Evolutionary conservation across 2,888 invertebrate species (phyloP), one percentile per base, ranked within the genome.

Genomic region (Drosophila histrio): DNA sequence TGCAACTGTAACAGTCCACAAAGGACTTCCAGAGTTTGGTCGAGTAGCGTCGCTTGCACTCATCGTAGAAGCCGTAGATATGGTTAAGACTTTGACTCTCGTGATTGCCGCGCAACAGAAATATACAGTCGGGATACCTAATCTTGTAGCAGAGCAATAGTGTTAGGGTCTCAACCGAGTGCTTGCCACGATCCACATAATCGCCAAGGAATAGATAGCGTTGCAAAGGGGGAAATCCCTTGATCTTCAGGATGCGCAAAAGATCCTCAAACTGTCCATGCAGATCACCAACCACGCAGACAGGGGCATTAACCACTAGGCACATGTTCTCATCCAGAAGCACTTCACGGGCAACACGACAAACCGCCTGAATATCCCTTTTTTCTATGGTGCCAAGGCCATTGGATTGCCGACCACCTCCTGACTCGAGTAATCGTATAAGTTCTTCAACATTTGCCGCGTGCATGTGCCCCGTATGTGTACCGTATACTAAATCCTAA

Each of bases 21-120:
- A 99, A 99, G 4, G 98, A 98, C 93, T 99, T 99, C 99, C 99
- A 99, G 89, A 99, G 93, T 92, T 99, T 99, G 87, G 99, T 98
- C 92, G 98, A 99, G 93, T 97, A 99, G 73, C 99, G 95, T 89
- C 99, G 94, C 93, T 99, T 99, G 93, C 97, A 95, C 89, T 95
- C 95, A 79, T 95, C 95, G 91, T 94, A 95, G 90, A 95, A 94
- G 83, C 94, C 99, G 93, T 99, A 99, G 92, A 99, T 98, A 93
- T 98, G 95, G 93, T 99, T 99, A 93, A 99, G 98, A 92, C 97
- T 97, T 73, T 98, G 98, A 92, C 98, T 96, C 90, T 97, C 97
- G 91, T 97, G 98, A 93, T 97, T 98, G 91, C 96, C 97, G 89
- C 97, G 94, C 63, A 99, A 93, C 67, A 99, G 94, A 92, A 98